Evolutionary conservation across 2,797 vertebrate species (phyloP).

Genomic region (Pipistrellus nathusii): DNA sequence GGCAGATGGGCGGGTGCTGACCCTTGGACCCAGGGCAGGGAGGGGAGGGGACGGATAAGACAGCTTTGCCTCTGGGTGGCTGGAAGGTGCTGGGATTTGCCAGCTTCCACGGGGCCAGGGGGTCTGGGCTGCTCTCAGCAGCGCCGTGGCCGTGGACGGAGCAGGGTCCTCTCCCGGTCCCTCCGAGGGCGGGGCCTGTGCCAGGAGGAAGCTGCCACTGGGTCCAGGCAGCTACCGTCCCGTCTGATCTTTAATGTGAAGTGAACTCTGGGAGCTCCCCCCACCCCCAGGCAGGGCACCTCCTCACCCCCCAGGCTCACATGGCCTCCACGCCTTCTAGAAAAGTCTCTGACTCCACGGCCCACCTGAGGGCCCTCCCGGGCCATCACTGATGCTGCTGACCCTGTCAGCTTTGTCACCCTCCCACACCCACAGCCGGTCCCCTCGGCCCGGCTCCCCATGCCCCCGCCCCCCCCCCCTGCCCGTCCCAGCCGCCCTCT

Average conservation of each 20-base stretch:
- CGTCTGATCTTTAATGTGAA: neutral
- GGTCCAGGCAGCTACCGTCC: neutral
- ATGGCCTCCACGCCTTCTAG: neutral
- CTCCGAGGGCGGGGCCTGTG: neutral
- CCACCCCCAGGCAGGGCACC: no score
- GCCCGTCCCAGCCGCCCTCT: fast-evolving
- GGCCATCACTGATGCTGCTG: fast-evolving
- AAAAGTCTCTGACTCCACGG: neutral
- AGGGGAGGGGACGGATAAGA: fast-evolving
- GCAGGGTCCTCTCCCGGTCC: no score
- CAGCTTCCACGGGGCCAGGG: no score
- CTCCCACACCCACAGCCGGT: fast-evolving
- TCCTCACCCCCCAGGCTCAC: neutral
- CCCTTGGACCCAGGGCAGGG: neutral
- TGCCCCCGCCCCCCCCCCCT: fast-evolving
- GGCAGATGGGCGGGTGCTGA: neutral
- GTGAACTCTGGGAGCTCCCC: no score
- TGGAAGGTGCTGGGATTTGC: neutral
- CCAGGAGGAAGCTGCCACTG: neutral
- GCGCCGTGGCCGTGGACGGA: neutral
- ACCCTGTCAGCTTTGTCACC: neutral
- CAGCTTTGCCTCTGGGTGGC: neutral
- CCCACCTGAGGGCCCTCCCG: neutral
- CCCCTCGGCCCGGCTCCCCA: neutral
- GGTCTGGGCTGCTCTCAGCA: no score